phyloP scores from a whole-genome alignment of 2,113 vertebrate genomes.

The Mohoua ochrocephala region DNA sequence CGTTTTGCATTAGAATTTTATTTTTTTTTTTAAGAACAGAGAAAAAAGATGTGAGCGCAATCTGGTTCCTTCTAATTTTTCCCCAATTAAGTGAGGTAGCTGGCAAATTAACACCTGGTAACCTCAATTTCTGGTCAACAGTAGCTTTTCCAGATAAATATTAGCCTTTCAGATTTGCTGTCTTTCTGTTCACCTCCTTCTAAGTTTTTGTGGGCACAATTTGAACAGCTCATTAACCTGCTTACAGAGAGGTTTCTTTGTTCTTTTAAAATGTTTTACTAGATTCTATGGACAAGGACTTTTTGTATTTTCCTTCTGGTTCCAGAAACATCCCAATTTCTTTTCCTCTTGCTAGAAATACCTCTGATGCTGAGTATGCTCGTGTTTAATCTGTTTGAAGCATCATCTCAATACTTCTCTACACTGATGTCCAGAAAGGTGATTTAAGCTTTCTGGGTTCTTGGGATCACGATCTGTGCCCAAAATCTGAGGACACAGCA shows the following conservation, averaged over 20 bases:
- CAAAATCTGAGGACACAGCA: not conserved
- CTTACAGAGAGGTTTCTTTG: not conserved
- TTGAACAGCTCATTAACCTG: not conserved
- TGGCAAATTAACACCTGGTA: conserved; percentile 17
- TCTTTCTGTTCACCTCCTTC: not conserved
- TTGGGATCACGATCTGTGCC: not conserved
- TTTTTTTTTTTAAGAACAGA: not conserved
- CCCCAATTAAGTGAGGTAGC: not conserved
- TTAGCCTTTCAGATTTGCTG: not conserved
- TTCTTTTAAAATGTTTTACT: not conserved
- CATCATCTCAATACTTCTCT: not conserved
- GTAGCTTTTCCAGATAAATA: not conserved
- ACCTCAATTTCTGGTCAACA: not conserved
- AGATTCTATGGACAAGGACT: not conserved
- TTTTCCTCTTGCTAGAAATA: not conserved
- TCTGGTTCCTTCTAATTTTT: not conserved
- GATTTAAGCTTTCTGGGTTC: not conserved
- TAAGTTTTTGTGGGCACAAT: not conserved
- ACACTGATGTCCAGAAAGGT: not conserved
- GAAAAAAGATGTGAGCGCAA: not conserved
- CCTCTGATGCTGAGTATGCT: not conserved
- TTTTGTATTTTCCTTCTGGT: not conserved
- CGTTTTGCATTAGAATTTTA: not conserved
- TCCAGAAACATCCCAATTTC: not conserved
- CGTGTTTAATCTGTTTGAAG: not conserved